phyloP scores from a whole-genome alignment of 2,888 invertebrate species.

The Lochmaea capreae region DNA sequence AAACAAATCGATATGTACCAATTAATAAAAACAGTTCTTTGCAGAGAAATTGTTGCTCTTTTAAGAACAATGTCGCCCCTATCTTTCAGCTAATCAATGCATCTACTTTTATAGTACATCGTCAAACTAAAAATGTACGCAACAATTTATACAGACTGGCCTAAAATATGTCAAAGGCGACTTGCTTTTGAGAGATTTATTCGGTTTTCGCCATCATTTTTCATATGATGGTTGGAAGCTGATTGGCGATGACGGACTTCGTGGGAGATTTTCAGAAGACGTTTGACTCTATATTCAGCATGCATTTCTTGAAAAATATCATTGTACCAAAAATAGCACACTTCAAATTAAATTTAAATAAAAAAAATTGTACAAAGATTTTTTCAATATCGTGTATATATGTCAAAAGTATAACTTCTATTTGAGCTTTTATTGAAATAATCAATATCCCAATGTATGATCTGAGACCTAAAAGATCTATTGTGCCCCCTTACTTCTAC shows the following conservation, averaged over 20 bases:
- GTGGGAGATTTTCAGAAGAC: conserved; percentile 26
- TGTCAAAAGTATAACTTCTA: neutral
- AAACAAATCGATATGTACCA: no score
- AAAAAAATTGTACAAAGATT: neutral
- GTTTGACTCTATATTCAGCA: neutral
- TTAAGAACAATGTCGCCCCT: no score
- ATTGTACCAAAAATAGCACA: neutral
- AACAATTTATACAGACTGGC: neutral
- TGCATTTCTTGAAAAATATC: neutral
- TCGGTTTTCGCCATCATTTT: conserved; percentile 55
- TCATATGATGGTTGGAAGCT: conserved; percentile 42
- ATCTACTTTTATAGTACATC: neutral
- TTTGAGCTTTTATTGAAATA: no score
- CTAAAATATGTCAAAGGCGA: conserved; percentile 19
- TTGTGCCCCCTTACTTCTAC: no score
- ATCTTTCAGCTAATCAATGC: no score
- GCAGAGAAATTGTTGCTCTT: no score
- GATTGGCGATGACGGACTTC: conserved; percentile 31
- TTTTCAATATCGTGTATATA: neutral
- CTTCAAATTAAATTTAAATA: neutral
- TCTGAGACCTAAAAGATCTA: no score
- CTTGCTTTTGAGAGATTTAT: conserved; percentile 55
- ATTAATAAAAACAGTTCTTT: no score
- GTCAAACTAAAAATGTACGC: neutral
- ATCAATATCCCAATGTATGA: no score